phyloP scores from a whole-genome alignment of 2,113 vertebrate genomes.

The Speoplatyrhinus poulsoni region DNA sequence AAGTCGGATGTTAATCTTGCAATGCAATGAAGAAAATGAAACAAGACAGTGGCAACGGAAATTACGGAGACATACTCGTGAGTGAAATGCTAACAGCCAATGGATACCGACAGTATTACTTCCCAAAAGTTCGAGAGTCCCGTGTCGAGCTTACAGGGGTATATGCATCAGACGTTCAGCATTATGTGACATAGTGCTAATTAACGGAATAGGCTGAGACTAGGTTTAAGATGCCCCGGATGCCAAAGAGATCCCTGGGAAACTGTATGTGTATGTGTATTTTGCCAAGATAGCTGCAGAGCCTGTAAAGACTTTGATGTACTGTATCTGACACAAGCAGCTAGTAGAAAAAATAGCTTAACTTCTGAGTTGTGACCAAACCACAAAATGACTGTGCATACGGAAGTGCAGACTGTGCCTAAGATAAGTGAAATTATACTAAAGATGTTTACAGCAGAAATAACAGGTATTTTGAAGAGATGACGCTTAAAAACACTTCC shows the following conservation, averaged over 20 bases:
- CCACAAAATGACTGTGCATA: slow-evolving; percentile 15
- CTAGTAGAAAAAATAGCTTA: slow-evolving; percentile 19
- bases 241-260: not conserved
- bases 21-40: too few species aligned
- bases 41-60: too few species aligned
- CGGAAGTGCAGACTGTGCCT: slow-evolving; percentile 1
- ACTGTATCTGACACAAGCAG: slow-evolving; percentile 34
- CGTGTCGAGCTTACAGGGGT: too few species aligned
- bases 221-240: not conserved
- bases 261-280: not conserved
- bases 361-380: slow-evolving; percentile 5
- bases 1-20: too few species aligned
- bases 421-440: slow-evolving; percentile 12
- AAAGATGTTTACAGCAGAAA: slow-evolving; percentile 26
- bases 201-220: too few species aligned
- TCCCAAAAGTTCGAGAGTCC: too few species aligned
- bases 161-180: too few species aligned
- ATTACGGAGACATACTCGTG: too few species aligned
- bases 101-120: too few species aligned
- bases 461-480: not conserved
- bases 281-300: too few species aligned
- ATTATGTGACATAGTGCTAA: too few species aligned
- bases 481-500: not conserved
- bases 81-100: too few species aligned
- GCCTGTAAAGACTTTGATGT: slow-evolving; percentile 6